Base-by-base conservation (phyloP, 2,113 vertebrate species). In the Bos javanicus region DNA sequence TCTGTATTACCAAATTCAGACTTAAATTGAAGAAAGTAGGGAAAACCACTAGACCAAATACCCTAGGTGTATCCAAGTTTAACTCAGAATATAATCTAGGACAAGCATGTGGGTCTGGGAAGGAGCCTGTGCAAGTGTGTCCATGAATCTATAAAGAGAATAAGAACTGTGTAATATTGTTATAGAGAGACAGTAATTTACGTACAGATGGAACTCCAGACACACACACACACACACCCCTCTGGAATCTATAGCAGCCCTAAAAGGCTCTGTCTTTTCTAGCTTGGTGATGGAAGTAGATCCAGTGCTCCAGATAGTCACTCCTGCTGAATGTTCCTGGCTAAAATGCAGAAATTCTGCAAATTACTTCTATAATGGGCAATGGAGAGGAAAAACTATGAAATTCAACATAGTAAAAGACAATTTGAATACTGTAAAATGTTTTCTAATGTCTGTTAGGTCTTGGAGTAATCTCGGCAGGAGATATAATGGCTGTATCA, bases 371-470 rank as follows among this genome's bases (percentile, higher is more conserved):
- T 19, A 2, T 87, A 83, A 96, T 88, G 86, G 96, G 93, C 62
- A 82, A 78, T 87, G 86, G 87, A 62, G 46, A 93, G 85, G 97
- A 95, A 86, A 85, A 97, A 97, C 83, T 50, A 92, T 92, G 74
- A 95, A 96, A 97, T 21, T 97, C 81, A 91, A 87, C 91, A 90
- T 14, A 92, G 78, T 57, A 26, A 92, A 52, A 92, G 87, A 19
- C 95, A 98, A 91, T 93, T 30, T 36, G 71, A 91, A 43, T 6
- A 5, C 11, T 88, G 86, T 33, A 54, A 97, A 89, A 98, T 97
- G 57, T 96, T 91, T 98, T 60, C 83, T 78, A 96, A 93, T 28
- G 59, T 97, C 90, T 81, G 91, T 94, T 97, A 96, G 74, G 90
- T 85, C 43, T 81, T 92, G 48, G 76, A 82, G 62, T 87, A 59